A percentile compares a stretch with the other conserved stretches of the same genome.
Evolutionary conservation across 2,888 invertebrate genomes (phyloP).

Genomic region (Caenorhabditis wallacei): DNA sequence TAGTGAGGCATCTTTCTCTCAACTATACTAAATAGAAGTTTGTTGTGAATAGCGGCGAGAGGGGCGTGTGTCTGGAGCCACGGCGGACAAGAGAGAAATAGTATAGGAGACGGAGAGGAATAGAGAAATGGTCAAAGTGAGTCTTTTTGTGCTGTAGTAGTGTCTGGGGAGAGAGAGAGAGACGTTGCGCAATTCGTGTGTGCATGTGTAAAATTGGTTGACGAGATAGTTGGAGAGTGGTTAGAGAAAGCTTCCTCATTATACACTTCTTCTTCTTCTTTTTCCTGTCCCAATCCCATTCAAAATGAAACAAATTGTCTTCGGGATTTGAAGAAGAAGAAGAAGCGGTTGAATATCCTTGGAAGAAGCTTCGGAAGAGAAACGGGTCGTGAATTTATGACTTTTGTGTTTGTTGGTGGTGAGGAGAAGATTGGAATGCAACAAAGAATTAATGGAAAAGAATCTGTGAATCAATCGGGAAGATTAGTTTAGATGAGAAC

Average conservation of each 20-base stretch:
- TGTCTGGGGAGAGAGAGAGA: conserved; percentile 16
- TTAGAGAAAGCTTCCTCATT: conserved; percentile 2
- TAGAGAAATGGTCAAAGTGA: conserved; percentile 33
- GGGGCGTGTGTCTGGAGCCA: conserved; percentile 30
- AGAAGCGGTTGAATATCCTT: neutral
- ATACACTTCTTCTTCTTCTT: conserved; percentile 18
- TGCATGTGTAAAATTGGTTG: conserved; percentile 19
- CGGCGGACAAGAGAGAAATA: conserved; percentile 6
- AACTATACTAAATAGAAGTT: conserved; percentile 57
- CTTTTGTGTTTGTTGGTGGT: conserved; percentile 7
- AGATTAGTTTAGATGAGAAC: no score
- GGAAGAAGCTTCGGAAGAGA: conserved; percentile 1
- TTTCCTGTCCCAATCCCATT: neutral
- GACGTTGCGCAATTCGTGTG: conserved; percentile 41
- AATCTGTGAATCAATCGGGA: no score
- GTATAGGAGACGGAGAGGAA: conserved; percentile 7
- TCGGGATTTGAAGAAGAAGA: neutral
- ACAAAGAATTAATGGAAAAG: neutral
- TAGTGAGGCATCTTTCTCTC: neutral
- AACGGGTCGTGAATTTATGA: conserved; percentile 24
- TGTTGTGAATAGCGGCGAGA: conserved; percentile 27
- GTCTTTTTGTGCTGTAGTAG: conserved; percentile 19
- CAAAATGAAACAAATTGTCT: conserved; percentile 39
- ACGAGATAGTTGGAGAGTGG: neutral
- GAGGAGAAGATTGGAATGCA: neutral